phyloP scores from a whole-genome alignment of 2,888 invertebrate species.

The Ptychoptera contaminata region DNA sequence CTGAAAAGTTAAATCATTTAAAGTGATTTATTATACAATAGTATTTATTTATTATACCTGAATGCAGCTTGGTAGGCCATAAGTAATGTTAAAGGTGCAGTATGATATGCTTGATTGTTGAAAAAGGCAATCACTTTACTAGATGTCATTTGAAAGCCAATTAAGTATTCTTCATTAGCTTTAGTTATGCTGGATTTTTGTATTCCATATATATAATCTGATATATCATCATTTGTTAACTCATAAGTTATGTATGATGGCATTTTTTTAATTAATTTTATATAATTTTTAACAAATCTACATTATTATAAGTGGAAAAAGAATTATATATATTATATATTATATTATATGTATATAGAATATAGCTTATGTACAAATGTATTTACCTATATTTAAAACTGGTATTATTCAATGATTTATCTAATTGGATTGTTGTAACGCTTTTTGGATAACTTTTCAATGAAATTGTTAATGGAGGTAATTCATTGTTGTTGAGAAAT shows the following conservation, averaged over 20 bases:
- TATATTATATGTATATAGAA: no score
- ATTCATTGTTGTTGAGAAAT: no score
- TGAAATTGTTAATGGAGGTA: no score
- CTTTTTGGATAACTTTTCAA: no score
- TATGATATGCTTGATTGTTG: slow-evolving; percentile 64
- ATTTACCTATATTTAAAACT: background rate
- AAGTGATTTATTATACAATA: no score
- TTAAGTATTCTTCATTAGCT: slow-evolving; percentile 37
- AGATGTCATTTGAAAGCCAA: slow-evolving; percentile 35
- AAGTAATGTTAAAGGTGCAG: slow-evolving; percentile 42
- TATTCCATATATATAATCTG: background rate
- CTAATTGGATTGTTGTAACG: no score
- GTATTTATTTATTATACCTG: slow-evolving; percentile 16
- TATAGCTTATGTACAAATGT: background rate
- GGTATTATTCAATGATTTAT: background rate
- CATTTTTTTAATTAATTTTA: no score
- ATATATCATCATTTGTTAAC: background rate
- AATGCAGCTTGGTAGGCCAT: slow-evolving; percentile 41
- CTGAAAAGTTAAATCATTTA: no score
- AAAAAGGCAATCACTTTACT: slow-evolving; percentile 46
- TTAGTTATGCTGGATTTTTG: slow-evolving; percentile 34
- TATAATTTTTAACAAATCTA: no score
- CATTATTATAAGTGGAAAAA: no score
- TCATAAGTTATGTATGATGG: no score
- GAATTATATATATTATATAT: no score